These are phyloP conservation scores for Aulostomus chinensis DNA, from an alignment of 2,797 vertebrate species.

Conservation along the genomic window DNA sequence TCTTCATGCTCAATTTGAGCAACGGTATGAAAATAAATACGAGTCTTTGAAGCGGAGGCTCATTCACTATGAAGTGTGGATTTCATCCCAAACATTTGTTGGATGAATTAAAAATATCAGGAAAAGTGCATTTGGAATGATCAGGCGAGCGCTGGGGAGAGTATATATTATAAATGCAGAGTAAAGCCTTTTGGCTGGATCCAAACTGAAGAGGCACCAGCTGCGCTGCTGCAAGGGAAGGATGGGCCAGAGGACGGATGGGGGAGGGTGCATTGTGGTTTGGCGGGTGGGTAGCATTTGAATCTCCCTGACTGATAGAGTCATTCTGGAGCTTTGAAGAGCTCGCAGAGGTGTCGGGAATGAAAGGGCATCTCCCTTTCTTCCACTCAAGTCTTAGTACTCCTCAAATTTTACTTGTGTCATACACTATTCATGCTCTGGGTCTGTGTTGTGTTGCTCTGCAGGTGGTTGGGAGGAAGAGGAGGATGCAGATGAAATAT, in stretches of 20 bases:
- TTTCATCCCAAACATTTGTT: conserved; percentile 49
- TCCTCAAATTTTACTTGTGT: conserved; percentile 38
- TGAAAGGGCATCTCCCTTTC: conserved; percentile 24
- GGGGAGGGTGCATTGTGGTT: neutral
- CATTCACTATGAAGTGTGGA: conserved; percentile 22
- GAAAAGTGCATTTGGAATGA: conserved; percentile 37
- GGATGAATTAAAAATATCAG: conserved; percentile 39
- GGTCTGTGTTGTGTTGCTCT: conserved; percentile 50
- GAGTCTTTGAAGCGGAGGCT: conserved; percentile 48
- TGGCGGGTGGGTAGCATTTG: conserved; percentile 16
- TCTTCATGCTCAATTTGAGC: conserved; percentile 46
- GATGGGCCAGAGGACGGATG: neutral
- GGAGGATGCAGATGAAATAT: conserved; percentile 74
- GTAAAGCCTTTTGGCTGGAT: conserved; percentile 42
- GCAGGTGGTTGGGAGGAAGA: conserved; percentile 66
- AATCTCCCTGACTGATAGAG: conserved; percentile 29
- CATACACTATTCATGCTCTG: conserved; percentile 67
- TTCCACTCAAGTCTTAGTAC: conserved; percentile 21
- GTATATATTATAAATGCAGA: conserved; percentile 36
- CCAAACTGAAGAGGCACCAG: conserved; percentile 22
- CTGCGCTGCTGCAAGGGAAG: conserved; percentile 24
- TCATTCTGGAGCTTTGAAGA: conserved; percentile 17
- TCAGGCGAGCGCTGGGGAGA: conserved; percentile 5
- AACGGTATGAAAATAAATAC: conserved; percentile 40
- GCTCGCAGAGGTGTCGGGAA: conserved; percentile 43